Evolutionary conservation across 2,113 vertebrate species (phyloP).

Genomic region (Nansenia antarctica): DNA sequence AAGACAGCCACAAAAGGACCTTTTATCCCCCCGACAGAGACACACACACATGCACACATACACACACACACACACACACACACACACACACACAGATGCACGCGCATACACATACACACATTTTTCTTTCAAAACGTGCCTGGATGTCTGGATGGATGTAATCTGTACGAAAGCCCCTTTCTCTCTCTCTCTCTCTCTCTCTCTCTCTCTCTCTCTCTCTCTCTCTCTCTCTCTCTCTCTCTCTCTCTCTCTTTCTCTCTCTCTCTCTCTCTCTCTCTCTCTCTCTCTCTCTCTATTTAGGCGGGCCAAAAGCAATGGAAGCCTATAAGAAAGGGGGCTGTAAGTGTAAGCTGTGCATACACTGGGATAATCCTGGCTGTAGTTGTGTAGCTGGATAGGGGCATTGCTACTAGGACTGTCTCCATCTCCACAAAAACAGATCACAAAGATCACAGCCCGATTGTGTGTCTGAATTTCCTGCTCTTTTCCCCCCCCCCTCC

Average conservation of each 20-base stretch:
- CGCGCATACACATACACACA: no score
- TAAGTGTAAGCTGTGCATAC: slow-evolving; percentile 22
- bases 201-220: not conserved
- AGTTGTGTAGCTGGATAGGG: not conserved
- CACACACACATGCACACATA: no score
- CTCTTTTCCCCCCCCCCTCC: not conserved
- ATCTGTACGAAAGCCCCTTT: slow-evolving; percentile 27
- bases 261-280: not conserved
- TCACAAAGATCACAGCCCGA: not conserved
- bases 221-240: not conserved
- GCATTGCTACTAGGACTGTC: not conserved
- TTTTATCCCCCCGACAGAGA: slow-evolving; percentile 46
- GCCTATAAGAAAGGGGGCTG: slow-evolving; percentile 10
- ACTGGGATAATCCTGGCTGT: not conserved
- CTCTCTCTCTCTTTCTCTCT: not conserved
- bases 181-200: not conserved
- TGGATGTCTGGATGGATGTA: slow-evolving; percentile 46
- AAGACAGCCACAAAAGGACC: slow-evolving; percentile 35
- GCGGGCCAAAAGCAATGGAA: slow-evolving; percentile 13
- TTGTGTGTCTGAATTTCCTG: not conserved
- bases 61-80: no score
- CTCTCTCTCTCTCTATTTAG: slow-evolving; percentile 21
- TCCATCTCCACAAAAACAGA: not conserved
- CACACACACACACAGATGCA: no score
- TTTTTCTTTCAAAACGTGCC: slow-evolving; percentile 35